Evolutionary conservation across 2,113 vertebrate genomes (phyloP).

Genomic region (Vimba vimba): DNA sequence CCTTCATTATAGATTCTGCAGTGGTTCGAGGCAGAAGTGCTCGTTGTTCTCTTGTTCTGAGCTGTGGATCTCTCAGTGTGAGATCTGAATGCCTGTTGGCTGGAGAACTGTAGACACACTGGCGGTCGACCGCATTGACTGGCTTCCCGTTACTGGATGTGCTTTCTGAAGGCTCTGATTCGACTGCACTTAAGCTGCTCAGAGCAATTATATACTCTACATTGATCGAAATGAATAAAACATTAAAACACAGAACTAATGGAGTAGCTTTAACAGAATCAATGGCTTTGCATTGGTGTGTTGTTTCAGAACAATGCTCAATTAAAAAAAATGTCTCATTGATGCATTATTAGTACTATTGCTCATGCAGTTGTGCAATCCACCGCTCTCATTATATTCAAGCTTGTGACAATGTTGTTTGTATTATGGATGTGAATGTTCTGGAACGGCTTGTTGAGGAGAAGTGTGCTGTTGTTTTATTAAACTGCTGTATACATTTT

Average conservation of each 20-base stretch:
- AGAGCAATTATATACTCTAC: not conserved
- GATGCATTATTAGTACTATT: not conserved
- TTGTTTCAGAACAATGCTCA: not conserved
- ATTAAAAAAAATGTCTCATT: not conserved
- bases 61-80: not conserved
- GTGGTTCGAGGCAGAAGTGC: not conserved
- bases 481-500: not conserved
- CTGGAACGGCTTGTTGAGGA: not conserved
- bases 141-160: not conserved
- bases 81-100: not conserved
- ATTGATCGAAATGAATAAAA: conserved; percentile 30
- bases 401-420: not conserved
- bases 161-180: conserved; percentile 26
- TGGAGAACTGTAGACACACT: conserved; percentile 8
- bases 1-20: not conserved
- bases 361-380: not conserved
- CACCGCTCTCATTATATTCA: not conserved
- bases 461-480: not conserved
- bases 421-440: not conserved
- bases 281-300: not conserved
- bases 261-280: not conserved
- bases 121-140: conserved; percentile 35
- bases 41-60: not conserved
- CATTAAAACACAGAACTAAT: not conserved
- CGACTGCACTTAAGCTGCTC: conserved; percentile 28